Evolutionary conservation across 2,888 invertebrate species (phyloP), one percentile per base, ranked within the genome.

Genomic region (Diaperis boleti): DNA sequence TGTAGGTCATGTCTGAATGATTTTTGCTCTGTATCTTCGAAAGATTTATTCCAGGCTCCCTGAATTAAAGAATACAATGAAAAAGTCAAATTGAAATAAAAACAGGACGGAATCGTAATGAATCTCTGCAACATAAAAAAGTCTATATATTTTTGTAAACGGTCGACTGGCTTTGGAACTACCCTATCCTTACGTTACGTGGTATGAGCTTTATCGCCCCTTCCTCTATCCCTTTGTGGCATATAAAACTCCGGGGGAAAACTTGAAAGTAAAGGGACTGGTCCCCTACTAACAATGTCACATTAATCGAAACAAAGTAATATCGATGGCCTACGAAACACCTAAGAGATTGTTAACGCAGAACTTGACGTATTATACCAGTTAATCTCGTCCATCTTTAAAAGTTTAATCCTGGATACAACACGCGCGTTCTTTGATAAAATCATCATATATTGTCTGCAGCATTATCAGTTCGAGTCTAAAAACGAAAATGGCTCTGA

Each of bases 241-340:
- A 52, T 65, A 64, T 68, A 71, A 71, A 71, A 72, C 68, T 65
- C 65, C 66, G 64, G 64, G 62, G 66, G 69, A 67, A 70, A 72
- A 72, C 69, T 71, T 70, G 67, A 72, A 72, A 69, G 69, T 68
- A 65, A 65, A 71, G 70, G 69, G 70, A 61, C 64, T 37, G 63
- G 66, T 71, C 70, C 72, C 72, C 65, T 63, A 59, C 73, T 72
- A 74, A 74, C 73, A 72, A 71, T 74, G 76, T 75, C 76, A 75
- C 76, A 76, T 75, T 76, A 76, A 76, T 75, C 74, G 76, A 76
- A 75, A 76, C 74, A 75, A 76, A 76, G 76, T 75, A 76, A 75
- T 76, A 76, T 75, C 74, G 76, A 75, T 75, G 74, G 74, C 68
- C 67, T 63, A 60, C 62, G 66, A 69, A 74, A 72, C 74, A 74